Conservation (phyloP, 2,113 vertebrate species). For the Istiophorus platypterus region DNA sequence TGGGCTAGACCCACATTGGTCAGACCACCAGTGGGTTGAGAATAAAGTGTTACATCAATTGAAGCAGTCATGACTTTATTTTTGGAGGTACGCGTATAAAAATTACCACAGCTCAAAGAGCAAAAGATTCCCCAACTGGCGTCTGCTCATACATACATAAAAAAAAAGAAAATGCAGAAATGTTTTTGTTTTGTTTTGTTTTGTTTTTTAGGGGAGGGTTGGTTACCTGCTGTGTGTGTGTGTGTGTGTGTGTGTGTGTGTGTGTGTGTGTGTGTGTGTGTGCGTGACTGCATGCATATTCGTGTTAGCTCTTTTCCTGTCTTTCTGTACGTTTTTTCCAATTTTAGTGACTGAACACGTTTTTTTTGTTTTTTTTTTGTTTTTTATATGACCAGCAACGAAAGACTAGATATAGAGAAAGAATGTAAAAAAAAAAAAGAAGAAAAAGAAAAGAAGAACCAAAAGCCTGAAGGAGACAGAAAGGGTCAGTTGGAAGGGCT, state of each 20-base stretch:
- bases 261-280: too few species aligned
- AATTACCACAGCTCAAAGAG: slow-evolving; percentile 1
- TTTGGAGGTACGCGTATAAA: slow-evolving; percentile 4
- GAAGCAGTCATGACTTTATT: slow-evolving; percentile 9
- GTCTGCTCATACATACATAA: background rate
- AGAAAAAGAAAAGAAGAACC: background rate
- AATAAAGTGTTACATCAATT: slow-evolving; percentile 36
- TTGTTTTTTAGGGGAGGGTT: background rate
- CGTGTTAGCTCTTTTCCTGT: background rate
- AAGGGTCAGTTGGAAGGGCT: slow-evolving; percentile 35
- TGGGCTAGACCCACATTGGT: background rate
- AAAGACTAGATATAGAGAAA: background rate
- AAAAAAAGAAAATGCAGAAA: slow-evolving; percentile 5
- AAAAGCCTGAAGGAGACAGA: slow-evolving; percentile 31
- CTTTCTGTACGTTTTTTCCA: background rate
- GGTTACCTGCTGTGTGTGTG: background rate
- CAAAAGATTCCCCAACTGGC: background rate
- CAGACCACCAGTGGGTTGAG: slow-evolving; percentile 42
- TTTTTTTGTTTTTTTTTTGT: background rate
- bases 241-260: too few species aligned
- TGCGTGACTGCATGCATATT: background rate
- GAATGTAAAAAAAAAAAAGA: slow-evolving; percentile 2
- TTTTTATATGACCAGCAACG: background rate
- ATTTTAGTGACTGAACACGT: background rate
- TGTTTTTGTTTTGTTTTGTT: too few species aligned